Evolutionary conservation across 1,140 invertebrate species (phyloP).

Genomic region (Gonatopus flavifemur): DNA sequence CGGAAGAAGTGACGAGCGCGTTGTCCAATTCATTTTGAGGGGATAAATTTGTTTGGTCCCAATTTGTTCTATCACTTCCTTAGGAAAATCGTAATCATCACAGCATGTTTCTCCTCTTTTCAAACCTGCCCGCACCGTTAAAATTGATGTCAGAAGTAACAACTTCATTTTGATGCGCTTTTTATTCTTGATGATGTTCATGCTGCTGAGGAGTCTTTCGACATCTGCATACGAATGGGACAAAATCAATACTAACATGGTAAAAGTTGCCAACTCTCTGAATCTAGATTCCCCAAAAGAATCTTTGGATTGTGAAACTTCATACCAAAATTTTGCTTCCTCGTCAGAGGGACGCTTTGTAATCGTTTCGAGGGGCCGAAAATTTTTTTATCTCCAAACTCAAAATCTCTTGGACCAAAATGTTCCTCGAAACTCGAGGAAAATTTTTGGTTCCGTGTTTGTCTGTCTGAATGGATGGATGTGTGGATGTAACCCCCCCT

Average conservation of each 20-base stretch:
- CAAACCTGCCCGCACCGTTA: conserved; percentile 5
- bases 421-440: too few relatives aligned
- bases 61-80: conserved; percentile 1
- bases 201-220: conserved; percentile 14
- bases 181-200: conserved; percentile 21
- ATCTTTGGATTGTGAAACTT: conserved; percentile 8
- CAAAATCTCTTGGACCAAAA: too few relatives aligned
- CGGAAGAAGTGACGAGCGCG: too few relatives aligned
- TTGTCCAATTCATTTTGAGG: too few relatives aligned
- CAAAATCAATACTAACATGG: conserved; percentile 23
- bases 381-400: too few relatives aligned
- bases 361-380: too few relatives aligned
- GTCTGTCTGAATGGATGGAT: too few relatives aligned
- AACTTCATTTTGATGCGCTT: conserved; percentile 7
- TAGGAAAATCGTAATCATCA: conserved; percentile 9
- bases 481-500: too few relatives aligned
- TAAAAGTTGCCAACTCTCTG: conserved; percentile 33
- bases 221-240: conserved; percentile 41
- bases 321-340: conserved; percentile 13
- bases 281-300: conserved; percentile 8
- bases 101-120: conserved; percentile 10
- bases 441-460: too few relatives aligned
- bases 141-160: conserved; percentile 5
- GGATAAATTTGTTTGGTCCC: too few relatives aligned
- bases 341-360: too few relatives aligned